Percentiles rank a stretch among this genome's conserved stretches.
Evolutionary conservation across 1,140 invertebrate genomes (phyloP).

Genomic region (Penaeus indicus): DNA sequence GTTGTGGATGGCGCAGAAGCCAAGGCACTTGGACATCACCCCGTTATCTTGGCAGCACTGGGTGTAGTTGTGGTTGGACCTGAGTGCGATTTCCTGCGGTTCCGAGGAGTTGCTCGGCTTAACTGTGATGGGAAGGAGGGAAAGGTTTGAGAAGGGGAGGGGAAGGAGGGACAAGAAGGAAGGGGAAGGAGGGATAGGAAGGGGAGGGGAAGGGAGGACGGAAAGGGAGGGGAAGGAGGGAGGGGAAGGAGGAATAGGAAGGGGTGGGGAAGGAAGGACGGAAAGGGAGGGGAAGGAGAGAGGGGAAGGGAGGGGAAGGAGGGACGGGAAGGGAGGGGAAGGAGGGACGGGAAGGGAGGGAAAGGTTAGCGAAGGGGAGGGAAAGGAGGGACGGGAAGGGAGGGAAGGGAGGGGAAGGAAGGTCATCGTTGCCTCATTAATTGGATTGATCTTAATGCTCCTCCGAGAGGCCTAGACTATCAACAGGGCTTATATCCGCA

Average conservation of each 20-base stretch:
- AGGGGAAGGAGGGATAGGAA: background rate
- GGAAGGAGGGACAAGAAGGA: background rate
- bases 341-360: background rate
- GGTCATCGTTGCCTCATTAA: background rate
- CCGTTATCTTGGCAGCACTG: conserved; percentile 80
- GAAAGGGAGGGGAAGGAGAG: background rate
- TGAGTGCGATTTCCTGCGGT: conserved; percentile 27
- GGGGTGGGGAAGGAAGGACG: background rate
- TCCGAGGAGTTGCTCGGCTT: conserved; percentile 69
- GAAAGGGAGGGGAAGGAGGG: background rate
- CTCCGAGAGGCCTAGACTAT: no score
- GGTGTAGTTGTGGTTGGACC: conserved; percentile 79
- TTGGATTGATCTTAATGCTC: no score
- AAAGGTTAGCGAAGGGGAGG: background rate
- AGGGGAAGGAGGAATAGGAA: background rate
- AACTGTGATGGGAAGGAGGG: conserved; percentile 63
- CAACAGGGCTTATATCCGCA: no score
- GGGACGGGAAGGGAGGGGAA: conserved; percentile 8
- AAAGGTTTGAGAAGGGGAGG: background rate
- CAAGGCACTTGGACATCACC: conserved; percentile 79
- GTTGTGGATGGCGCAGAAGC: conserved; percentile 86
- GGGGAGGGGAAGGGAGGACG: background rate
- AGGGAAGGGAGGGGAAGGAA: conserved; percentile 16
- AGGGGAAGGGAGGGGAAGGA: background rate
- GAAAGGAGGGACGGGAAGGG: background rate